phyloP scores from a whole-genome alignment of 1,140 invertebrate species.

The Oscheius sp. region DNA sequence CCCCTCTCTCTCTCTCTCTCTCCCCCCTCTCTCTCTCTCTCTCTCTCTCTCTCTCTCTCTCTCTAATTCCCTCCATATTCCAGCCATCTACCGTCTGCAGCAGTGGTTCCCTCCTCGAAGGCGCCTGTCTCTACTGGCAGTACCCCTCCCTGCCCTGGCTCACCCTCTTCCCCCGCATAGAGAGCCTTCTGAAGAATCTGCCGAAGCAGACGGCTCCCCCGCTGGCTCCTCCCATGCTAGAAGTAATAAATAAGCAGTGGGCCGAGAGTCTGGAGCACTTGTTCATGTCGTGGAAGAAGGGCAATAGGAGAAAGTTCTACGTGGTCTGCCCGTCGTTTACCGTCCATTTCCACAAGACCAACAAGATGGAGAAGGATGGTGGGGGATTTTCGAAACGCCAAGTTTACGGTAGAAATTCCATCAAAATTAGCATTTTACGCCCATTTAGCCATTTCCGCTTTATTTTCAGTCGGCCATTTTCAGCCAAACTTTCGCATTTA shows the following conservation, averaged over 20 bases:
- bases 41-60: background rate
- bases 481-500: too few relatives aligned
- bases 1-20: too few relatives aligned
- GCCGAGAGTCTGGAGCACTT: slow-evolving; percentile 1
- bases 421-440: too few relatives aligned
- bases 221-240: background rate
- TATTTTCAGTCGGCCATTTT: too few relatives aligned
- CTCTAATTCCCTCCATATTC: background rate
- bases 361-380: background rate
- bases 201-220: background rate
- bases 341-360: slow-evolving; percentile 24
- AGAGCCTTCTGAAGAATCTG: background rate
- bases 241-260: slow-evolving; percentile 26
- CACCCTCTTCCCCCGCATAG: slow-evolving; percentile 20
- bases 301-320: slow-evolving; percentile 19
- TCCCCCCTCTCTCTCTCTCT: too few relatives aligned
- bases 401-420: too few relatives aligned
- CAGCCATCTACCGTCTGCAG: too few relatives aligned
- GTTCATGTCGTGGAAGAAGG: slow-evolving; percentile 31
- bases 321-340: slow-evolving; percentile 23
- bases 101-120: slow-evolving; percentile 16
- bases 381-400: too few relatives aligned
- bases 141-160: slow-evolving; percentile 29
- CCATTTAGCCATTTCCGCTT: too few relatives aligned
- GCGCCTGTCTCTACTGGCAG: slow-evolving; percentile 21